Evolutionary conservation across 2,113 vertebrate species (phyloP).

Genomic region (Arvicanthis niloticus): DNA sequence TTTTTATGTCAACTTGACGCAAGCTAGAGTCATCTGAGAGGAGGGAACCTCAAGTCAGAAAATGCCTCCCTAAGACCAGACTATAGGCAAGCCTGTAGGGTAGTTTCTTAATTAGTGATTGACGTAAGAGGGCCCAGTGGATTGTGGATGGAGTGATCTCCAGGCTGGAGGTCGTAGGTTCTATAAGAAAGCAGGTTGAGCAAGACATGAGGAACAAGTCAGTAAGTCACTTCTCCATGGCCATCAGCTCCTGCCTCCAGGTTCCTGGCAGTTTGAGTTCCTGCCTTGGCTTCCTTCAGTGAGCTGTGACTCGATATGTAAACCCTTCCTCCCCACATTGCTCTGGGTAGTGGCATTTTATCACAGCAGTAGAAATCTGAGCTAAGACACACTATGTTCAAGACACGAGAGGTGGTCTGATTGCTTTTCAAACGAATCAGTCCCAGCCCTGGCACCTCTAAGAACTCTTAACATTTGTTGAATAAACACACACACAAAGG

Average conservation of each 20-base stretch:
- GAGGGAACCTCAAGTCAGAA: background rate
- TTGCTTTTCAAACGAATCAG: background rate
- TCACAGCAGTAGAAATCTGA: background rate
- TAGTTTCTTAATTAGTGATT: background rate
- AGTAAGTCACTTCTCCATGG: background rate
- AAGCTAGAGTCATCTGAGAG: background rate
- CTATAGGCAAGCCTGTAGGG: background rate
- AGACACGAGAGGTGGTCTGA: no score
- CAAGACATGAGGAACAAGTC: background rate
- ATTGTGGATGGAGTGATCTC: background rate
- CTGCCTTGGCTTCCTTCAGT: background rate
- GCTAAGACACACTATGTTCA: background rate
- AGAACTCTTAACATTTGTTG: background rate
- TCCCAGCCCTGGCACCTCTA: background rate
- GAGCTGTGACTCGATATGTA: background rate
- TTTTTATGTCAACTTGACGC: background rate
- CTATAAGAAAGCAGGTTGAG: background rate
- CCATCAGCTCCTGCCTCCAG: background rate
- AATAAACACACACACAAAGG: constrained; percentile 37
- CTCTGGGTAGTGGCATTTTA: background rate
- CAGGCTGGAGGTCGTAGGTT: background rate
- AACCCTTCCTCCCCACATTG: background rate
- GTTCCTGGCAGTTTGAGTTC: background rate
- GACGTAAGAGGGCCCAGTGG: background rate
- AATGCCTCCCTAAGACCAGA: background rate